These are phyloP conservation scores for Indicator indicator DNA, from an alignment of 2,113 vertebrate genomes.

Conservation along the genomic window DNA sequence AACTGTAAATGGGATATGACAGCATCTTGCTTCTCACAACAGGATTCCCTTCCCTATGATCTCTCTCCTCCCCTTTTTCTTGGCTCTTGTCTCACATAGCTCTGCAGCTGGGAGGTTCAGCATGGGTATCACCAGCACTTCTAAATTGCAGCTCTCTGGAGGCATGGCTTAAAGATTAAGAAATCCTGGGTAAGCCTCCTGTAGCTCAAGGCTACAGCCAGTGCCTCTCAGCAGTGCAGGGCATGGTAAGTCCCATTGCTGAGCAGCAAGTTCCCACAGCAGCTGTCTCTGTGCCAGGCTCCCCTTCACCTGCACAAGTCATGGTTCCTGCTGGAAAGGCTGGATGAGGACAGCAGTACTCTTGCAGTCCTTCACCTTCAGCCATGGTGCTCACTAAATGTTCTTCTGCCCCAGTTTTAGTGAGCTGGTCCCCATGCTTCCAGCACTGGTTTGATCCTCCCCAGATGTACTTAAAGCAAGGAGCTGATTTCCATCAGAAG, in stretches of 20 bases:
- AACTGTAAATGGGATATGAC: background rate
- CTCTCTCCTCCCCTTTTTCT: background rate
- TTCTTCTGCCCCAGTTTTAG: background rate
- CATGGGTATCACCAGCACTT: fast-evolving
- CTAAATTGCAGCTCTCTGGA: background rate
- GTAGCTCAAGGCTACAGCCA: background rate
- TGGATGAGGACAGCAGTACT: background rate
- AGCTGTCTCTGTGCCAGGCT: background rate
- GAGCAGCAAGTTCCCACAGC: background rate
- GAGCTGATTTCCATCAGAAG: background rate
- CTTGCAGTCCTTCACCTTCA: background rate
- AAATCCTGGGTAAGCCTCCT: background rate
- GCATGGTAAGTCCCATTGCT: fast-evolving
- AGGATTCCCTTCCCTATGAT: background rate
- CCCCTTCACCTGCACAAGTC: background rate
- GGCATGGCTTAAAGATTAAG: background rate
- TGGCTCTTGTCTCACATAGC: background rate
- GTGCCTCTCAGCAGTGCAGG: fast-evolving
- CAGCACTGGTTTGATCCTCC: background rate
- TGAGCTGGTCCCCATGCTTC: fast-evolving
- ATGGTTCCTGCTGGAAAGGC: background rate
- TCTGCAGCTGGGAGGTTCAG: background rate
- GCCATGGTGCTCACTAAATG: background rate
- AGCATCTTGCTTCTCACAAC: background rate
- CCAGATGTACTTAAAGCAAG: background rate